A percentile compares a stretch with the other conserved stretches of the same genome.
These are phyloP conservation scores for Sebastes iracundus DNA, from an alignment of 2,797 vertebrate species.

Conservation along the genomic window DNA sequence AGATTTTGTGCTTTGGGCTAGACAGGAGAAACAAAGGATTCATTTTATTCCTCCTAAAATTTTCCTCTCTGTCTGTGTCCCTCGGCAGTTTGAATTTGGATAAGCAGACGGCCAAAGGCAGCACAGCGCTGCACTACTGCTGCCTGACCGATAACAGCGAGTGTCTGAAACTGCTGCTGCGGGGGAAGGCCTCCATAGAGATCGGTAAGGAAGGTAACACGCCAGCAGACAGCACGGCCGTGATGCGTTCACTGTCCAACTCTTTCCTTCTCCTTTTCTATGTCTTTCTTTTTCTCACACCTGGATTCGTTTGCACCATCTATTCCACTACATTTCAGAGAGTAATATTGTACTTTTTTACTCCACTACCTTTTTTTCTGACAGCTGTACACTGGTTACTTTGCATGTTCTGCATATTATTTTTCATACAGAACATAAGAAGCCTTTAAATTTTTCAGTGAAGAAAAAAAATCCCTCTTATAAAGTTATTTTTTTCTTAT, in stretches of 20 bases:
- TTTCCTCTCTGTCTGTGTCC: conserved; percentile 3
- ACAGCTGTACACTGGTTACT: no score
- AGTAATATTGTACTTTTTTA: no score
- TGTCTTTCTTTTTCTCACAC: background rate
- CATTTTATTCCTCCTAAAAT: background rate
- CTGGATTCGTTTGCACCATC: background rate
- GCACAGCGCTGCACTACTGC: conserved; percentile 98
- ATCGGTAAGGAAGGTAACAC: conserved; percentile 84
- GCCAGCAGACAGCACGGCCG: background rate
- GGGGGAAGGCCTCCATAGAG: conserved; percentile 97
- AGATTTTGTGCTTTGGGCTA: no score
- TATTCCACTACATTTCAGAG: no score
- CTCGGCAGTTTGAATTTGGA: conserved; percentile 92
- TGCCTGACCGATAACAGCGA: conserved; percentile 97
- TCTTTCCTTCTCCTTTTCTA: background rate
- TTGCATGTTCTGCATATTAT: no score
- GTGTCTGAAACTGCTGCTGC: conserved; percentile 96
- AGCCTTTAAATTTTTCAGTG: no score
- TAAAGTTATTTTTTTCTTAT: no score
- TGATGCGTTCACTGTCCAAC: background rate
- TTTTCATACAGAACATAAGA: no score
- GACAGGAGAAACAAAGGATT: background rate
- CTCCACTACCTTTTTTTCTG: no score
- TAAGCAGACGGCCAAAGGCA: conserved; percentile 95
- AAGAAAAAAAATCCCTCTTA: no score